A percentile compares a stretch with the other conserved stretches of the same genome.
Evolutionary conservation across 1,140 invertebrate species (phyloP).

Genomic region (Uloborus diversus): DNA sequence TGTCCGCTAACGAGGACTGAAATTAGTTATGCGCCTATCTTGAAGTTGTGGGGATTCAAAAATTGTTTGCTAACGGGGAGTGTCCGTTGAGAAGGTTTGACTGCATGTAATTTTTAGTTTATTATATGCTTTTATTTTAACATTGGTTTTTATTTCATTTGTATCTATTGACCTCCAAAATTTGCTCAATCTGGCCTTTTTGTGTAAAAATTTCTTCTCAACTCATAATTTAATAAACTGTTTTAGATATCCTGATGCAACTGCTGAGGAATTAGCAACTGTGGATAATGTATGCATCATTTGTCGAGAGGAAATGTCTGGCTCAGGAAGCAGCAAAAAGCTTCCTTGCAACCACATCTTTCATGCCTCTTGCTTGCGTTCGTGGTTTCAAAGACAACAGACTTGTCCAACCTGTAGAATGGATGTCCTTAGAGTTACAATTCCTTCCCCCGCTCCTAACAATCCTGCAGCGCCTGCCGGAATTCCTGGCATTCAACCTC

Average conservation of each 20-base stretch:
- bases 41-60: no score
- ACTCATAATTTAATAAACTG: conserved; percentile 24
- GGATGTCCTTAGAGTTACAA: conserved; percentile 85
- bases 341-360: conserved; percentile 99
- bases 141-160: no score
- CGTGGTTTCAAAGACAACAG: conserved; percentile 99
- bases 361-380: conserved; percentile 96
- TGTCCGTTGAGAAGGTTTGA: no score
- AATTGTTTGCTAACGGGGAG: no score
- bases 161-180: not conserved
- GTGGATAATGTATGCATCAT: conserved; percentile 99
- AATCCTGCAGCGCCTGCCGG: conserved; percentile 16
- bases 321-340: conserved; percentile 83
- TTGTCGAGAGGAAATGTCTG: conserved; percentile 82
- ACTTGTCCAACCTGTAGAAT: conserved; percentile 98
- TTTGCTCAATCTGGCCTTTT: no score
- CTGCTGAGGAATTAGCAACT: conserved; percentile 88
- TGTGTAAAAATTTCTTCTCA: no score
- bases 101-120: no score
- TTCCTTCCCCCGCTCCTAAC: conserved; percentile 19
- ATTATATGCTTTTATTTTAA: no score
- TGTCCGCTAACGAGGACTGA: no score
- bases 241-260: conserved; percentile 87
- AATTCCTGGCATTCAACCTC: conserved; percentile 17
- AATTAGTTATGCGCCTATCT: no score